Conservation (phyloP, 2,888 invertebrate species). For the Drosophila anceps region DNA sequence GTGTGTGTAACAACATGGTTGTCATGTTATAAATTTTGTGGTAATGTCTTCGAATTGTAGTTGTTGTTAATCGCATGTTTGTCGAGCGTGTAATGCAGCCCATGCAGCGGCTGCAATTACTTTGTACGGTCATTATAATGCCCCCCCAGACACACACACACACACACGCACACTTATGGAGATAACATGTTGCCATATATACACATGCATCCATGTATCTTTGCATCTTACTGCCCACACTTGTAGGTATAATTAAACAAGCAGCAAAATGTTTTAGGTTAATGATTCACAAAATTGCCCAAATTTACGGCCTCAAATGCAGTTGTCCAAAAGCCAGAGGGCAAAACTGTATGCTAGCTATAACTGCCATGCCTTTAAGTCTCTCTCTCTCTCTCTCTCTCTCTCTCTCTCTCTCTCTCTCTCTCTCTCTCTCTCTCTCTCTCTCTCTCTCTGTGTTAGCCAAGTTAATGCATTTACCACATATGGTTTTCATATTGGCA, state of each 20-base stretch:
- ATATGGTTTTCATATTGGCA: slow-evolving; percentile 60
- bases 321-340: slow-evolving; percentile 44
- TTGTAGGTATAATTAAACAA: slow-evolving; percentile 79
- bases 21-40: slow-evolving; percentile 80
- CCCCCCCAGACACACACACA: slow-evolving; percentile 19
- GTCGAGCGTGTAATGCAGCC: slow-evolving; percentile 80
- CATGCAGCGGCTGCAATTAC: slow-evolving; percentile 81
- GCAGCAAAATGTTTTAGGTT: slow-evolving; percentile 79
- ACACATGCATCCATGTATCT: slow-evolving; percentile 27
- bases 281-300: slow-evolving; percentile 77
- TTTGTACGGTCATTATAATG: slow-evolving; percentile 58
- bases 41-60: slow-evolving; percentile 76
- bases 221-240: slow-evolving; percentile 30
- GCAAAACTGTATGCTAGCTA: slow-evolving; percentile 18
- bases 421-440: not conserved
- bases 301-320: slow-evolving; percentile 62
- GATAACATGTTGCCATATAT: slow-evolving; percentile 18
- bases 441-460: slow-evolving; percentile 26
- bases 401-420: not conserved
- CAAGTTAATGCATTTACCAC: slow-evolving; percentile 75
- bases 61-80: slow-evolving; percentile 80
- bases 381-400: not conserved
- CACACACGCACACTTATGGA: slow-evolving; percentile 11
- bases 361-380: not conserved
- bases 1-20: slow-evolving; percentile 36